A percentile compares a stretch with the other conserved stretches of the same genome.
These are phyloP conservation scores for Pentamera pediparva DNA, from an alignment of 53 echinoderm and acorn worm genomes.

Conservation along the genomic window DNA sequence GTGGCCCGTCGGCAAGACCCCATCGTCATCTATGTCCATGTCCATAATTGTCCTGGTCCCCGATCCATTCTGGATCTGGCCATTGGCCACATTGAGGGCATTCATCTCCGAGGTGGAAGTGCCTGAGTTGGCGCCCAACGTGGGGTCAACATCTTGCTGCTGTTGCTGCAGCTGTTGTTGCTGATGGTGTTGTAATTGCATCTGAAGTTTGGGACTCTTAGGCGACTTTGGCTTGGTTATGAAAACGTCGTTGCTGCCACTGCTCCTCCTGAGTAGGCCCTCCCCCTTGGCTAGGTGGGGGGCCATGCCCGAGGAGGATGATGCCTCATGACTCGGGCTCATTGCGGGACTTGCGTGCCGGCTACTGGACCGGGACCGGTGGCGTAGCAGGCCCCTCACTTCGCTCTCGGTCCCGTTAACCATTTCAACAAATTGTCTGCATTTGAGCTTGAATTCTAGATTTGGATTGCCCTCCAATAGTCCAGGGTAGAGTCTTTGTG, in stretches of 20 bases:
- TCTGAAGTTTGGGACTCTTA: conserved; percentile 34
- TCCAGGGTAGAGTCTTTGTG: conserved; percentile 90
- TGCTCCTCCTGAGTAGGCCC: conserved; percentile 42
- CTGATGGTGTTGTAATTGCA: conserved; percentile 35
- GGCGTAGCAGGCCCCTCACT: conserved; percentile 66
- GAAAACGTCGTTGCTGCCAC: conserved; percentile 49
- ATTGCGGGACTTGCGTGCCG: conserved; percentile 91
- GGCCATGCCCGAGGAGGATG: conserved; percentile 44
- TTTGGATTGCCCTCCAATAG: conserved; percentile 83
- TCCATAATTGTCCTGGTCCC: conserved; percentile 13
- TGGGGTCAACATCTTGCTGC: too few species aligned
- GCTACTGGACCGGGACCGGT: conserved; percentile 65
- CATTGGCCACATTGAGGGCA: conserved; percentile 75
- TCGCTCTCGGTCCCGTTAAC: conserved; percentile 97
- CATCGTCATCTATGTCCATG: conserved; percentile 66
- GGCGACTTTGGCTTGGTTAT: conserved; percentile 32
- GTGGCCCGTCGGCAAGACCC: conserved; percentile 25
- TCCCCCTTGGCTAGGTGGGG: conserved; percentile 39
- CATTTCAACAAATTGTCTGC: conserved; percentile 99
- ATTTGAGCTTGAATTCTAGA: conserved; percentile 97
- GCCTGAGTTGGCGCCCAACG: conserved; percentile 49
- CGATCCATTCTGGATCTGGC: conserved; percentile 77
- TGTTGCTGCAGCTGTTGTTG: conserved; percentile 33
- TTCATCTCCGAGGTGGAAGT: conserved; percentile 70
- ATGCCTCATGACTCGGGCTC: conserved; percentile 80